Evolutionary conservation across 1,140 invertebrate species (phyloP), one percentile per base, ranked within the genome.

Genomic region (Babylonia areolata): DNA sequence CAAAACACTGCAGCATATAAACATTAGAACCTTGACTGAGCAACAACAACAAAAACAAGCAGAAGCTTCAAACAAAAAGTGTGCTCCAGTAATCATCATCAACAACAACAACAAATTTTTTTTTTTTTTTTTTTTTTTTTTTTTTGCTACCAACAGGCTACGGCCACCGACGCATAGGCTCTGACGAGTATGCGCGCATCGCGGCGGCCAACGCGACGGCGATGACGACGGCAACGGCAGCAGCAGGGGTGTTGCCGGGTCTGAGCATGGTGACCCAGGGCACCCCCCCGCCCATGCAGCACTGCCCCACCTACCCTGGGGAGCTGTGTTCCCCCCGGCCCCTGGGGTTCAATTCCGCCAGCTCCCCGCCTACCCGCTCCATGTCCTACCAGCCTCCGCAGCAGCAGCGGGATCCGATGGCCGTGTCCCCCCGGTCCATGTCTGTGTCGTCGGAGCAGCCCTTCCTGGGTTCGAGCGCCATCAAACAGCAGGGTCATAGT

Each of bases 231-330:
- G n/a, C n/a, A n/a, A n/a, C n/a, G n/a, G n/a, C n/a, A n/a, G n/a
- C n/a, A n/a, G n/a, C n/a, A n/a, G n/a, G n/a, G n/a, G n/a, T n/a
- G n/a, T n/a, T n/a, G 54, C 79, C 64, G 6, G 33, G 54, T 31
- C 78, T 79, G 5, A 58, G 84, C 77, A 84, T 40, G 51, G 84
- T 85, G 75, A 42, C 77, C 35, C 81, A 75, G 42, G 54, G 85
- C 79, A 39, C 86, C 85, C 79, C 81, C 78, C 2, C 42, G 78
- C 9, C 71, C 89, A 86, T 92, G 46, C 91, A 90, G 42, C 92
- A 92, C 82, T 90, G 92, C 71, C 90, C 89, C 84, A 91, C 92
- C 3, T 92, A 88, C 83, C 92, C 92, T 20, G 90, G 90, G 11
- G 81, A 88, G 40, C 86, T 93, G 9, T 82, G 58, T 37, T 73